phyloP scores from a whole-genome alignment of 2,888 invertebrate genomes.

The Synanthedon vespiformis region DNA sequence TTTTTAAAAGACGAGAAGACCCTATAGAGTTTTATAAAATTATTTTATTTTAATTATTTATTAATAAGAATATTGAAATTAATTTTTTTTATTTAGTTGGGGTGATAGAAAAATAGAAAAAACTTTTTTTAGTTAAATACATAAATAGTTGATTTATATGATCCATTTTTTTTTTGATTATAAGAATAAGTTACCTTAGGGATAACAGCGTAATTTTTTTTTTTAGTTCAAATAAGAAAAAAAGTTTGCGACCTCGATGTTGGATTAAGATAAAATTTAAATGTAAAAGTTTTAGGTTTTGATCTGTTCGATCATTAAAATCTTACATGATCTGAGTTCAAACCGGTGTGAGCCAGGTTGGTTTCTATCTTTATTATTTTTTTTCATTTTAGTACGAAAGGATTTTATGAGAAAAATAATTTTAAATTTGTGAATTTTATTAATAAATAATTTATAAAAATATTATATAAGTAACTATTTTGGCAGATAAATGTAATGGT shows the following conservation, averaged over 20 bases:
- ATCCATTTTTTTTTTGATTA: conserved; percentile 72
- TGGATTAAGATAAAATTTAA: conserved; percentile 81
- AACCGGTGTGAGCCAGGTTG: conserved; percentile 87
- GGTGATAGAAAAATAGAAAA: conserved; percentile 72
- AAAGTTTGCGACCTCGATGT: conserved; percentile 90
- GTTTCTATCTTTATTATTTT: conserved; percentile 80
- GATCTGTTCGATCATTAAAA: conserved; percentile 86
- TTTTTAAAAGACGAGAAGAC: conserved; percentile 80
- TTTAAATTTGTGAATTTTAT: conserved; percentile 37
- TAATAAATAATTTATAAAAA: conserved; percentile 6
- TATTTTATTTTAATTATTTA: conserved; percentile 46
- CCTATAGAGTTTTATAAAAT: conserved; percentile 76
- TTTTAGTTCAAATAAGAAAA: conserved; percentile 79
- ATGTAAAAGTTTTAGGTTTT: conserved; percentile 76
- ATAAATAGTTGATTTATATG: conserved; percentile 53
- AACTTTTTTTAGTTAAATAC: conserved; percentile 61
- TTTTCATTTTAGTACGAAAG: conserved; percentile 83
- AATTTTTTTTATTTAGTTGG: conserved; percentile 70
- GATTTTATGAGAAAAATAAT: conserved; percentile 73
- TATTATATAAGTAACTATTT: conserved; percentile 47
- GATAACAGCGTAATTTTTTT: conserved; percentile 88
- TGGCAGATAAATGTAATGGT: conserved; percentile 78
- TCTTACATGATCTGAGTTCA: conserved; percentile 92
- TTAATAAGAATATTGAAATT: conserved; percentile 31
- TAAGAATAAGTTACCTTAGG: conserved; percentile 82